These are phyloP conservation scores for Rhodophaea formosa DNA, from an alignment of 2,888 invertebrate species.

Conservation along the genomic window DNA sequence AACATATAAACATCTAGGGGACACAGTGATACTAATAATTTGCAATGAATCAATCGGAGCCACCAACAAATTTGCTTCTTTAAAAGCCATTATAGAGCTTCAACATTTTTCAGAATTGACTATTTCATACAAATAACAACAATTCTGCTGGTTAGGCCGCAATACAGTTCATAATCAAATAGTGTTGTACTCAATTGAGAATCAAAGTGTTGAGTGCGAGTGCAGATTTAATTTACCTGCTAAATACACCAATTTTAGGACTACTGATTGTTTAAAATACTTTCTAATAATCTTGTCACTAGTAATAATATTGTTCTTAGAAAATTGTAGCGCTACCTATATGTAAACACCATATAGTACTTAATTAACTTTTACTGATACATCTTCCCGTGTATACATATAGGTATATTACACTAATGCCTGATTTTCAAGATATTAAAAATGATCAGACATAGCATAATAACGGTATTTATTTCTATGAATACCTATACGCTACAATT, in stretches of 20 bases:
- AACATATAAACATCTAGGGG: constrained; percentile 13
- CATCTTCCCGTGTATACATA: too few species aligned
- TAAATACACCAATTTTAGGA: not conserved
- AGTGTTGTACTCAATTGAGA: not conserved
- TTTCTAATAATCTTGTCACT: not conserved
- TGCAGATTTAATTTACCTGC: constrained; percentile 1
- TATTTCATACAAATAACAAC: not conserved
- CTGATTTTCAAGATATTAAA: too few species aligned
- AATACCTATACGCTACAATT: constrained; percentile 21
- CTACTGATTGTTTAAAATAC: not conserved
- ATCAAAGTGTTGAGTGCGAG: constrained; percentile 5
- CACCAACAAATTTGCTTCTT: constrained; percentile 12
- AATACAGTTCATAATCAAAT: not conserved
- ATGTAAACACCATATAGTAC: not conserved
- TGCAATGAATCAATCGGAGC: not conserved
- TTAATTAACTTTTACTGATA: too few species aligned
- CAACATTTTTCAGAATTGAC: not conserved
- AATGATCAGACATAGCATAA: too few species aligned
- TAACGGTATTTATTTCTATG: too few species aligned
- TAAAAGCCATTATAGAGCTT: not conserved
- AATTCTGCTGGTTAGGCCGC: constrained; percentile 11
- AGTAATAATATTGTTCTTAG: not conserved
- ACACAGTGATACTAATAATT: not conserved
- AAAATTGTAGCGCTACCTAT: not conserved
- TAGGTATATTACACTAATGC: too few species aligned